A percentile compares a stretch with the other conserved stretches of the same genome.
phyloP scores from a whole-genome alignment of 2,113 vertebrate species.

The Neopipo cinnamomea region DNA sequence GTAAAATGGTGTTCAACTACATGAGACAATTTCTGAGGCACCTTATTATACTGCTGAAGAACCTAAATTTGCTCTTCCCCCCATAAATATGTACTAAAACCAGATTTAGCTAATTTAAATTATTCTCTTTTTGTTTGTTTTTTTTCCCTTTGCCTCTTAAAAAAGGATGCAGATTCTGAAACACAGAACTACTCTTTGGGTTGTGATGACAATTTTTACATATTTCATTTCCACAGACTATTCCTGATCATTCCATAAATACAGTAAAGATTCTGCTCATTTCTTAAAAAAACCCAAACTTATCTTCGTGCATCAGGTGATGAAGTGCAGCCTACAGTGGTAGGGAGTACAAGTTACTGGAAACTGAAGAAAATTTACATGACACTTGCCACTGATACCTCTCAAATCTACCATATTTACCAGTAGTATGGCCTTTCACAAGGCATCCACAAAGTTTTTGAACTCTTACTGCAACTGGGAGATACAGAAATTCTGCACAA shows the following conservation, averaged over 20 bases:
- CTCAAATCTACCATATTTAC: neutral
- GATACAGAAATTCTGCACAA: neutral
- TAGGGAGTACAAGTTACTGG: neutral
- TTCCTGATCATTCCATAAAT: neutral
- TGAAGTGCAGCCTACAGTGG: neutral
- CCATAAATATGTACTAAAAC: neutral
- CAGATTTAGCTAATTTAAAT: neutral
- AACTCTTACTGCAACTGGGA: neutral
- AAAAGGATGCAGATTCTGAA: neutral
- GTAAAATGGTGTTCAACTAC: neutral
- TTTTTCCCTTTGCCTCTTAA: fast-evolving
- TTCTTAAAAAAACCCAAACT: neutral
- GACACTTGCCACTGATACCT: neutral
- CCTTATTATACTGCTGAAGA: neutral
- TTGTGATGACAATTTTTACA: neutral
- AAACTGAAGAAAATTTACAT: neutral
- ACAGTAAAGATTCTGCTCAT: neutral
- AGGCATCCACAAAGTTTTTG: neutral
- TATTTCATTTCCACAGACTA: neutral
- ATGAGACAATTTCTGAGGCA: neutral
- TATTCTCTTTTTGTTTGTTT: neutral
- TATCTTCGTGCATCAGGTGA: neutral
- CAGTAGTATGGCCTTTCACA: neutral
- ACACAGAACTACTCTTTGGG: neutral
- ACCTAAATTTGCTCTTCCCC: neutral